A percentile compares a stretch with the other conserved stretches of the same genome.
Evolutionary conservation across 2,888 invertebrate species (phyloP).

Genomic region (Catonia carolina): DNA sequence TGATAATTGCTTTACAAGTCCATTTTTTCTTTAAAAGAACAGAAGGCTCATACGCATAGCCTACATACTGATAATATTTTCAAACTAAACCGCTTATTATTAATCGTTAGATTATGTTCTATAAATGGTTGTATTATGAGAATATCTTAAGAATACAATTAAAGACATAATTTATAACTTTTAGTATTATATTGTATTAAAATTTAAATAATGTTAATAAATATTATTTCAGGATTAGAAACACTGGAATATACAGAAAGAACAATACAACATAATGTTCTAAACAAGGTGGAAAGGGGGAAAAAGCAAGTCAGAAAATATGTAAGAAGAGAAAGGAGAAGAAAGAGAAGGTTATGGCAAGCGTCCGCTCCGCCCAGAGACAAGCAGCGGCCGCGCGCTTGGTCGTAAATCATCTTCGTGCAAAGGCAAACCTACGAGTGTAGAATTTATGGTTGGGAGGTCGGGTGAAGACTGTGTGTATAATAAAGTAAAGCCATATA

Average conservation of each 20-base stretch:
- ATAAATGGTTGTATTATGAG: too few species aligned
- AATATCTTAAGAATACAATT: too few species aligned
- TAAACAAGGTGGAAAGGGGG: conserved; percentile 9
- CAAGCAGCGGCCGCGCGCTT: conserved; percentile 4
- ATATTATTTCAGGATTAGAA: too few species aligned
- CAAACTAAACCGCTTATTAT: too few species aligned
- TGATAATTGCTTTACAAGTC: too few species aligned
- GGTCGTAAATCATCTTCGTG: conserved; percentile 20
- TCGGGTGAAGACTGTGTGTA: neutral
- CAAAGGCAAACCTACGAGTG: conserved; percentile 17
- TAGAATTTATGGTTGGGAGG: conserved; percentile 14
- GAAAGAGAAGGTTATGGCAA: conserved; percentile 2
- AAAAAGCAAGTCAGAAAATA: conserved; percentile 1
- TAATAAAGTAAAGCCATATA: conserved; percentile 17
- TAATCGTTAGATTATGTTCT: too few species aligned
- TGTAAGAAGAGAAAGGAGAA: conserved; percentile 11
- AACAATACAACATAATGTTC: neutral
- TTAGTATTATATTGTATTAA: too few species aligned
- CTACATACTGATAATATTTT: too few species aligned
- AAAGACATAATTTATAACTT: too few species aligned
- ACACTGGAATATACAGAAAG: neutral
- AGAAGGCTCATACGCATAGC: too few species aligned
- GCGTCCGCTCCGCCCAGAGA: neutral
- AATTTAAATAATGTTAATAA: too few species aligned
- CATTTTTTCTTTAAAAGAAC: too few species aligned